Evolutionary conservation across 2,888 invertebrate species (phyloP).

Genomic region (Magallana nippona): DNA sequence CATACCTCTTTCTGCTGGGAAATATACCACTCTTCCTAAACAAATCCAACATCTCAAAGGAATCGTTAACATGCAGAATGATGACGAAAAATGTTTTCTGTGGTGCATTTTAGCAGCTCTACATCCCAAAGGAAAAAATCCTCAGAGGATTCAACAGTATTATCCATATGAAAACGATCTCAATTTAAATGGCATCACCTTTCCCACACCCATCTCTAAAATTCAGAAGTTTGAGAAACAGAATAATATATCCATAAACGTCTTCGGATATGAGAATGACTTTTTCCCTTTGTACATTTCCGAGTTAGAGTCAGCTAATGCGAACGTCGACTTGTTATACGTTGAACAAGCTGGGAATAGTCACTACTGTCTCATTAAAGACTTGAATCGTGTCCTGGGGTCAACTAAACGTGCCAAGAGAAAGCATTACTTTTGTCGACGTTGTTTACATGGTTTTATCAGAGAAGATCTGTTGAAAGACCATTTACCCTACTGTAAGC

Average conservation of each 20-base stretch:
- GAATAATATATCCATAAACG: slow-evolving; percentile 50
- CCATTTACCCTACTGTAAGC: slow-evolving; percentile 41
- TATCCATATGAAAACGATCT: slow-evolving; percentile 43
- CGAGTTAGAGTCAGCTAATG: slow-evolving; percentile 9
- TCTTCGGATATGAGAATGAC: slow-evolving; percentile 43
- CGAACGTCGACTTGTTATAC: slow-evolving; percentile 29
- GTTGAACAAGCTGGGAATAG: slow-evolving; percentile 22
- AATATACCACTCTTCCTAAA: slow-evolving; percentile 49
- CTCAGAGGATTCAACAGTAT: slow-evolving; percentile 44
- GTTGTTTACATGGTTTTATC: slow-evolving; percentile 48
- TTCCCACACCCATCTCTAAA: slow-evolving; percentile 42
- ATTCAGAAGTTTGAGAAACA: slow-evolving; percentile 51
- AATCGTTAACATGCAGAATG: slow-evolving; percentile 57
- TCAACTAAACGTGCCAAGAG: slow-evolving; percentile 4
- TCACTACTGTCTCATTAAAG: slow-evolving; percentile 30
- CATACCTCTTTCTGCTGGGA: slow-evolving; percentile 50
- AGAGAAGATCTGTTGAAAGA: slow-evolving; percentile 38
- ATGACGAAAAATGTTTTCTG: slow-evolving; percentile 57
- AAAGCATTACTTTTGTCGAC: slow-evolving; percentile 40
- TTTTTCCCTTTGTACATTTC: slow-evolving; percentile 40
- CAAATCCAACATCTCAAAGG: slow-evolving; percentile 47
- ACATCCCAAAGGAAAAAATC: slow-evolving; percentile 47
- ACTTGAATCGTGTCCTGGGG: slow-evolving; percentile 17
- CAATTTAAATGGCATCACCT: slow-evolving; percentile 44
- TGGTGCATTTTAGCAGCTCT: slow-evolving; percentile 56